These are phyloP conservation scores for Nematolebias whitei DNA, from an alignment of 2,113 vertebrate species.

Conservation along the genomic window DNA sequence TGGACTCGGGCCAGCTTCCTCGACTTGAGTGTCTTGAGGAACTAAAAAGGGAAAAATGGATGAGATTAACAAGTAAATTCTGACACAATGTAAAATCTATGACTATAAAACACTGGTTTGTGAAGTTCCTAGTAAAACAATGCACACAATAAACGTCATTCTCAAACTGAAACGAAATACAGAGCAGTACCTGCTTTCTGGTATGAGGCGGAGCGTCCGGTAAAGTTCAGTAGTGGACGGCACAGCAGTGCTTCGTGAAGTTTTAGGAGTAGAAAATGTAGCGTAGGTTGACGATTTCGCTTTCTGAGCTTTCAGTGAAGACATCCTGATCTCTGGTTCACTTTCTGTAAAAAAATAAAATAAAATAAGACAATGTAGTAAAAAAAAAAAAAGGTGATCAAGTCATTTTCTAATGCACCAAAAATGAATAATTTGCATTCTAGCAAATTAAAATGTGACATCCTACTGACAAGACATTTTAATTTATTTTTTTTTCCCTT, in stretches of 20 bases:
- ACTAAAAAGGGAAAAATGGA: conserved; percentile 26
- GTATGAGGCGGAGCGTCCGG: conserved; percentile 74
- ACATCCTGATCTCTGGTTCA: conserved; percentile 71
- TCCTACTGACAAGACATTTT: too few relatives aligned
- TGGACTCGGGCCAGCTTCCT: conserved; percentile 65
- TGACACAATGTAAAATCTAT: neutral
- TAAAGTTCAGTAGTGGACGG: conserved; percentile 82
- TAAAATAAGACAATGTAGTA: too few relatives aligned
- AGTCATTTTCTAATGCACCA: too few relatives aligned
- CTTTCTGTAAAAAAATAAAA: conserved; percentile 61
- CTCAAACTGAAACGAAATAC: neutral
- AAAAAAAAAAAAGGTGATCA: too few relatives aligned
- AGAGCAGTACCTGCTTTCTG: conserved; percentile 82
- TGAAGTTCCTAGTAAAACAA: neutral
- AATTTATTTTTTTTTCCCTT: too few relatives aligned
- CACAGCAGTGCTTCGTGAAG: conserved; percentile 59
- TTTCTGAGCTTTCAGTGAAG: conserved; percentile 52
- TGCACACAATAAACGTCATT: neutral
- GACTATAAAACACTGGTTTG: too few relatives aligned
- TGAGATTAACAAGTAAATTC: neutral
- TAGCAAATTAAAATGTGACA: too few relatives aligned
- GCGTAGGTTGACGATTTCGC: conserved; percentile 56
- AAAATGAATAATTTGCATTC: too few relatives aligned
- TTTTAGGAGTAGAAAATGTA: conserved; percentile 72
- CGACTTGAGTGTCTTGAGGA: conserved; percentile 62